phyloP scores from a whole-genome alignment of 2,113 vertebrate genomes.

The Galeopterus variegatus region DNA sequence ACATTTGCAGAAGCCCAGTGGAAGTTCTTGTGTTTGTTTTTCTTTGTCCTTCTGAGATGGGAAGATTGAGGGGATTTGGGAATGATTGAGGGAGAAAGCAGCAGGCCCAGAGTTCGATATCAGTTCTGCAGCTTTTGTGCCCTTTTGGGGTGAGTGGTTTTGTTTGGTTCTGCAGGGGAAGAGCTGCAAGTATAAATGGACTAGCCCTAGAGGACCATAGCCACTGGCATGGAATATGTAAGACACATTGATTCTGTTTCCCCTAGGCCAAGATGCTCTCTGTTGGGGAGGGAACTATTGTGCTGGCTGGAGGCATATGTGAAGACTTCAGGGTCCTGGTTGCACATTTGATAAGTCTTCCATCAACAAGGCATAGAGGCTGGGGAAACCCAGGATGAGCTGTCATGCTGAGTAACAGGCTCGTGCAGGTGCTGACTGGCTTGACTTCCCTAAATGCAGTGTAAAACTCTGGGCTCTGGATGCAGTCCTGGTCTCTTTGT shows the following conservation, averaged over 20 bases:
- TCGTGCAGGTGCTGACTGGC: slow-evolving; percentile 40
- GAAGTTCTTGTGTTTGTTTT: background rate
- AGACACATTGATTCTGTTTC: slow-evolving; percentile 1
- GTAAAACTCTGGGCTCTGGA: background rate
- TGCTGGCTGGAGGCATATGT: slow-evolving; percentile 45
- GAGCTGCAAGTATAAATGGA: background rate
- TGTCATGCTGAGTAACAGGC: slow-evolving; percentile 55
- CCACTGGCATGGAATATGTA: background rate
- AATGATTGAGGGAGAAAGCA: background rate
- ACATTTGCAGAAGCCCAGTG: background rate
- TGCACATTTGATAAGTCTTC: background rate
- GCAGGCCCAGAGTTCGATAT: background rate
- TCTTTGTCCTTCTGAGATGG: background rate
- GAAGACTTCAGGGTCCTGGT: background rate
- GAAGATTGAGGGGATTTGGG: background rate
- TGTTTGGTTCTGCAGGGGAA: slow-evolving; percentile 31
- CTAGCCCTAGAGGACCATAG: background rate
- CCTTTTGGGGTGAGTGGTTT: background rate
- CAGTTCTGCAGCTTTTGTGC: background rate
- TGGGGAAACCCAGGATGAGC: slow-evolving; percentile 53
- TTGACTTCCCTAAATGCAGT: background rate
- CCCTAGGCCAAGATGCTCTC: background rate
- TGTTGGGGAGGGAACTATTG: background rate
- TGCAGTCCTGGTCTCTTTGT: background rate
- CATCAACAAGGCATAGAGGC: background rate